Conservation (phyloP, 2,888 invertebrate genomes). For the Patella depressa region DNA sequence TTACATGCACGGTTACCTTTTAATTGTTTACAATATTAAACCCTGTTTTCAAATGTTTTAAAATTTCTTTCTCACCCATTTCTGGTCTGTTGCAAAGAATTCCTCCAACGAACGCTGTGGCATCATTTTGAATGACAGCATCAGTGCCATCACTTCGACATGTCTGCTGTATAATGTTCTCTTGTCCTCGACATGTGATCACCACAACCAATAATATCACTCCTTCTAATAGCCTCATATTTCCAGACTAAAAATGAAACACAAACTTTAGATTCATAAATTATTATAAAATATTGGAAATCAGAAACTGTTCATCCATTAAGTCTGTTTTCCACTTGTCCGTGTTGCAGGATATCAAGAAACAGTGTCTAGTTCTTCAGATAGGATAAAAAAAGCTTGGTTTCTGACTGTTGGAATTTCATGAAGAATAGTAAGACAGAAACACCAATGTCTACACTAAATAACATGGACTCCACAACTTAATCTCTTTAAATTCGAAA, state of each 20-base stretch:
- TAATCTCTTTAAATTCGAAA: too few relatives aligned
- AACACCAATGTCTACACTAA: too few relatives aligned
- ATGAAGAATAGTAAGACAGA: too few relatives aligned
- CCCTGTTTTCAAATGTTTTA: conserved; percentile 36
- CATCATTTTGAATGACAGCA: conserved; percentile 51
- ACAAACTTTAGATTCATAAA: neutral
- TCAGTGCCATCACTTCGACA: conserved; percentile 38
- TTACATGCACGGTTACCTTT: neutral
- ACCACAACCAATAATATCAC: neutral
- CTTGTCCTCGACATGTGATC: conserved; percentile 17
- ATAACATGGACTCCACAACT: too few relatives aligned
- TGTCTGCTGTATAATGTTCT: conserved; percentile 39
- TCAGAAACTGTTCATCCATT: too few relatives aligned
- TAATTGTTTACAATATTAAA: conserved; percentile 22
- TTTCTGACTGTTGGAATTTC: too few relatives aligned
- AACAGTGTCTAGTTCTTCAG: too few relatives aligned
- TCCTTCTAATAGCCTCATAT: conserved; percentile 9
- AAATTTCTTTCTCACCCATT: conserved; percentile 43
- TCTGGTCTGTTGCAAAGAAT: conserved; percentile 49
- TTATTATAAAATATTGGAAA: too few relatives aligned
- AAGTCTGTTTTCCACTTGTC: too few relatives aligned
- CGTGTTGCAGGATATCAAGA: too few relatives aligned
- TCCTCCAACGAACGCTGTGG: conserved; percentile 60
- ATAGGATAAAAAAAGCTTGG: too few relatives aligned
- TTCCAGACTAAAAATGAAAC: neutral